phyloP scores from a whole-genome alignment of 2,113 vertebrate genomes.

The Thamnaconus septentrionalis region DNA sequence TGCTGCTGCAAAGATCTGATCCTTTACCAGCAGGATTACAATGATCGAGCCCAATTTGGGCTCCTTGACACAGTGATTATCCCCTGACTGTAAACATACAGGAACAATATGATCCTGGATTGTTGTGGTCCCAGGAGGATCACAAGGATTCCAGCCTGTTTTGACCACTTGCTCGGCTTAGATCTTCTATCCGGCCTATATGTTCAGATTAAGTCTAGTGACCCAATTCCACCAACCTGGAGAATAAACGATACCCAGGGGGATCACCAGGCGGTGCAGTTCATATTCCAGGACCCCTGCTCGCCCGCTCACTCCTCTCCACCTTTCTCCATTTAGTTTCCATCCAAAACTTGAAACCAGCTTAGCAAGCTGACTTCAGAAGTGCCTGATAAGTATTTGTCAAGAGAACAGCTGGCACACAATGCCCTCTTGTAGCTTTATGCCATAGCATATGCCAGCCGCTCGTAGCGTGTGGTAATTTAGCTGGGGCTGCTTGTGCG shows the following conservation, averaged over 20 bases:
- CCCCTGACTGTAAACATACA: constrained; percentile 44
- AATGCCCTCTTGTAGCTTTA: constrained; percentile 95
- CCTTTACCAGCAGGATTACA: constrained; percentile 45
- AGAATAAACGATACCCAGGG: constrained; percentile 45
- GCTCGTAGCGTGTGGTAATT: constrained; percentile 93
- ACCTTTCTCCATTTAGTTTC: constrained; percentile 63
- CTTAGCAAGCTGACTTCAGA: constrained; percentile 88
- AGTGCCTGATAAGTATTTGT: constrained; percentile 94
- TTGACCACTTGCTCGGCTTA: constrained; percentile 46
- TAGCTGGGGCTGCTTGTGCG: constrained; percentile 85
- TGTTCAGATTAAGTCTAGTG: constrained; percentile 61
- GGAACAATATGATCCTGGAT: constrained; percentile 46
- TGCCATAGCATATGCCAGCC: constrained; percentile 95
- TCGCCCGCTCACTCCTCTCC: constrained; percentile 11
- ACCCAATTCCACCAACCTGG: constrained; percentile 55
- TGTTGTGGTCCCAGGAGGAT: constrained; percentile 37
- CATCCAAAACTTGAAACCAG: constrained; percentile 73
- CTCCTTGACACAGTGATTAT: constrained; percentile 31
- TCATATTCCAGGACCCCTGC: constrained; percentile 12
- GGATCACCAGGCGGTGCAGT: constrained; percentile 56
- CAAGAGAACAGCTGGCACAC: constrained; percentile 93
- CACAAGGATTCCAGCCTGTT: constrained; percentile 52
- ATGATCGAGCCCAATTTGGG: constrained; percentile 41
- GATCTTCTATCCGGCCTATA: constrained; percentile 44
- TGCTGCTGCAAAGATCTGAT: background rate